These are phyloP conservation scores for Rapana venosa DNA, from an alignment of 2,888 invertebrate genomes.

Conservation along the genomic window DNA sequence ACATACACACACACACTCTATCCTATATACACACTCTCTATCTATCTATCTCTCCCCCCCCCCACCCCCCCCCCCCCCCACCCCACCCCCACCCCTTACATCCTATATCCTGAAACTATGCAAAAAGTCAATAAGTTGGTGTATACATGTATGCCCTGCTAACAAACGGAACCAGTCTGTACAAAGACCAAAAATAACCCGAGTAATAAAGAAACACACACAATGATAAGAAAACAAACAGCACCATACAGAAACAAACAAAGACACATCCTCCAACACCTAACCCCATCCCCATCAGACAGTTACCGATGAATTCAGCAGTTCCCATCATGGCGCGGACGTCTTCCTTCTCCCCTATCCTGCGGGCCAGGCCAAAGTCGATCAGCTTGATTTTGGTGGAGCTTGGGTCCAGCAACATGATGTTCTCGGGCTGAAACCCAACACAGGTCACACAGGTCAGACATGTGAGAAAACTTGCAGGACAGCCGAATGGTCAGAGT, in stretches of 20 bases:
- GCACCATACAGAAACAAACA: background rate
- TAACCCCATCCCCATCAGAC: background rate
- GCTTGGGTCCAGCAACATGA: constrained; percentile 81
- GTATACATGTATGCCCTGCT: no score
- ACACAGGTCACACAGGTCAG: background rate
- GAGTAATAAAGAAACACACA: background rate
- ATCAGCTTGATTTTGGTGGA: constrained; percentile 83
- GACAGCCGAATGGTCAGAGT: no score
- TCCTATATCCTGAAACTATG: no score
- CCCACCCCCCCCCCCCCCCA: no score
- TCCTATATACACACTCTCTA: no score
- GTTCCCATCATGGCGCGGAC: constrained; percentile 82
- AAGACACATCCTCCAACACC: background rate
- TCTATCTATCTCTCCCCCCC: no score
- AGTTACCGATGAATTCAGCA: constrained; percentile 81
- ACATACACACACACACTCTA: no score
- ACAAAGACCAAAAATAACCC: background rate
- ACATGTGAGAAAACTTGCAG: no score
- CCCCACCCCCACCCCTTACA: no score
- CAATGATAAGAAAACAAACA: background rate
- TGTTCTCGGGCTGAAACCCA: constrained; percentile 82
- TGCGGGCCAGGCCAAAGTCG: constrained; percentile 83
- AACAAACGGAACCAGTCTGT: no score
- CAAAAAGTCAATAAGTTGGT: no score
- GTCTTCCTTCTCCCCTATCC: constrained; percentile 77